Conservation (phyloP, 1,140 invertebrate genomes). For the Drosophila albomicans region DNA sequence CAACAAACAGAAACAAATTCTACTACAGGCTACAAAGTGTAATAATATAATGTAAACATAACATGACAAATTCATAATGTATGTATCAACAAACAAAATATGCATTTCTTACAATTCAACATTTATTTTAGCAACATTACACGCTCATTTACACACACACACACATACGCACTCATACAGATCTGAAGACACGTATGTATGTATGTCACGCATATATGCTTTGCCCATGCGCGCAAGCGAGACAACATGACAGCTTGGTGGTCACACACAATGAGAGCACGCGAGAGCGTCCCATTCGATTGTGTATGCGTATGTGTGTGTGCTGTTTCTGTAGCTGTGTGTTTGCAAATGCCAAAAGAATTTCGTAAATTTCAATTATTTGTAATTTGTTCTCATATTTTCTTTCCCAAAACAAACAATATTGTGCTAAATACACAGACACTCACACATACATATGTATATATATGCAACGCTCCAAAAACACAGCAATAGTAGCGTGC, state of each 20-base stretch:
- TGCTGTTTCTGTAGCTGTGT: constrained; percentile 14
- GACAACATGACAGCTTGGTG: constrained; percentile 54
- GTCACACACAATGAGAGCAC: constrained; percentile 37
- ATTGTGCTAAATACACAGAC: constrained; percentile 1
- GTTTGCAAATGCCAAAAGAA: constrained; percentile 18
- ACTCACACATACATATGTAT: neutral
- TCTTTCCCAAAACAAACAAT: neutral
- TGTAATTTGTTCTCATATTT: constrained; percentile 14
- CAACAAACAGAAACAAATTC: constrained; percentile 14
- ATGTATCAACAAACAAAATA: constrained; percentile 30
- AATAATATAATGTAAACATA: constrained; percentile 33
- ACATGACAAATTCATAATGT: constrained; percentile 32
- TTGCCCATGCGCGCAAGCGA: constrained; percentile 51
- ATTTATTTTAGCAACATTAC: constrained; percentile 27
- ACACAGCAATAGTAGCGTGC: neutral
- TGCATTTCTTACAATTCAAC: constrained; percentile 25
- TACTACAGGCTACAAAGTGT: constrained; percentile 46
- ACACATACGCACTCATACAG: neutral
- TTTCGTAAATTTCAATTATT: constrained; percentile 19
- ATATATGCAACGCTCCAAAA: neutral
- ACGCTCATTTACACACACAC: neutral
- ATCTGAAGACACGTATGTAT: constrained; percentile 14
- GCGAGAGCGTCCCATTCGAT: constrained; percentile 29
- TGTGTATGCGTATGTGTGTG: constrained; percentile 19
- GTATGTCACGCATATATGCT: constrained; percentile 48